Conservation (phyloP, 2,797 vertebrate genomes). For the Aviceda cuculoides region DNA sequence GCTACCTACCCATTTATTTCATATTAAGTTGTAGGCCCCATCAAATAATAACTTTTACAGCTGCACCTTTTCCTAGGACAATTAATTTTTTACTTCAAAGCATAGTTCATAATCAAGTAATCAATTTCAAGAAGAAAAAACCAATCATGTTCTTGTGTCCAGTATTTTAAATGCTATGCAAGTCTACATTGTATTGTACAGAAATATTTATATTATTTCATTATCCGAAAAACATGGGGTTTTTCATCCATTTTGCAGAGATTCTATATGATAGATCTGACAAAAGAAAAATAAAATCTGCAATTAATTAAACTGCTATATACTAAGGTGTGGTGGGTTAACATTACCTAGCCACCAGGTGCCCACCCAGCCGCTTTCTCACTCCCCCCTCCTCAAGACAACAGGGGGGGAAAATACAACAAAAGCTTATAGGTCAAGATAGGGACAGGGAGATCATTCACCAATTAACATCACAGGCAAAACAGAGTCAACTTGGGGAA, state of each 20-base stretch:
- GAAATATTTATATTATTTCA: neutral
- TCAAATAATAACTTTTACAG: neutral
- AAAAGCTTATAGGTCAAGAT: neutral
- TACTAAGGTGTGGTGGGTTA: neutral
- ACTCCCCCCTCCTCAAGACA: neutral
- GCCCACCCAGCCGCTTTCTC: neutral
- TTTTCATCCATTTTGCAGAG: neutral
- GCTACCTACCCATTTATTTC: neutral
- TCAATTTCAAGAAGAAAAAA: neutral
- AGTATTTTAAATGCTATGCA: neutral
- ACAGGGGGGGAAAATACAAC: neutral
- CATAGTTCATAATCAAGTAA: neutral
- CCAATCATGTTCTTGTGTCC: fast-evolving
- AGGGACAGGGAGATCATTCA: neutral
- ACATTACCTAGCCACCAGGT: neutral
- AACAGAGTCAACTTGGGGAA: neutral
- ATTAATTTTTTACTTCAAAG: neutral
- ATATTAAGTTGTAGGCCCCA: neutral
- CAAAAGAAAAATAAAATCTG: neutral
- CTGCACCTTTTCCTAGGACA: neutral
- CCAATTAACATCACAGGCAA: neutral
- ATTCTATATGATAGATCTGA: neutral
- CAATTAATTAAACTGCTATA: neutral
- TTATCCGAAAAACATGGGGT: neutral
- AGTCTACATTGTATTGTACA: neutral